These are phyloP conservation scores for Microtus ochrogaster DNA, from an alignment of 2,113 vertebrate species.

Conservation along the genomic window DNA sequence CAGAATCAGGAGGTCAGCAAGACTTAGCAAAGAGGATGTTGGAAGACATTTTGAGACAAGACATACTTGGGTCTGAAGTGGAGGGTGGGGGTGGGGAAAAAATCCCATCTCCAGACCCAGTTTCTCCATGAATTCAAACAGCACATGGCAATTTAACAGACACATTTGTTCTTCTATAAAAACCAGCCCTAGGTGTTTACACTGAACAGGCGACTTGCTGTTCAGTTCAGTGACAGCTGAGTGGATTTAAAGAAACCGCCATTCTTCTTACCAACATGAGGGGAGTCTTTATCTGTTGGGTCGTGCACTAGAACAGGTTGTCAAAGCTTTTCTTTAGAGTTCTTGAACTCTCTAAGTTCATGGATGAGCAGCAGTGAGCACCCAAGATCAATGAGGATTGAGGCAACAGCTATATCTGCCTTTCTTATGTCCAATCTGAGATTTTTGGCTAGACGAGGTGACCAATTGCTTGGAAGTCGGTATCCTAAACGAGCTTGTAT, in stretches of 20 bases:
- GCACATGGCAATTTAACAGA: background rate
- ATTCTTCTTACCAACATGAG: background rate
- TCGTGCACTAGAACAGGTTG: background rate
- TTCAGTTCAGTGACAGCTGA: background rate
- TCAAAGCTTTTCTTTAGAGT: background rate
- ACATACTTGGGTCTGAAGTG: background rate
- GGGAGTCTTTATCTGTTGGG: background rate
- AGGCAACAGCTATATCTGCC: background rate
- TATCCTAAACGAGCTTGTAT: background rate
- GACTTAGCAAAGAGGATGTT: background rate
- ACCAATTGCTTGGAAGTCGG: background rate
- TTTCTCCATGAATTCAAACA: background rate
- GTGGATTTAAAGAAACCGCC: background rate
- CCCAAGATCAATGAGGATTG: background rate
- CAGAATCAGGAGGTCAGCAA: background rate
- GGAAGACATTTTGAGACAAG: background rate
- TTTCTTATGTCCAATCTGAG: background rate
- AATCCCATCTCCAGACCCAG: background rate
- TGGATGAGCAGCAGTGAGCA: background rate
- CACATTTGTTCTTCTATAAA: background rate
- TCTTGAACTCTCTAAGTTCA: background rate
- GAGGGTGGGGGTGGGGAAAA: background rate
- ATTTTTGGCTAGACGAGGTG: background rate
- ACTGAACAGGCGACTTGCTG: background rate
- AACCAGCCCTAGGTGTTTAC: background rate